Base-by-base conservation (phyloP, 1,140 invertebrate genomes). In the Coenobita brevimanus region DNA sequence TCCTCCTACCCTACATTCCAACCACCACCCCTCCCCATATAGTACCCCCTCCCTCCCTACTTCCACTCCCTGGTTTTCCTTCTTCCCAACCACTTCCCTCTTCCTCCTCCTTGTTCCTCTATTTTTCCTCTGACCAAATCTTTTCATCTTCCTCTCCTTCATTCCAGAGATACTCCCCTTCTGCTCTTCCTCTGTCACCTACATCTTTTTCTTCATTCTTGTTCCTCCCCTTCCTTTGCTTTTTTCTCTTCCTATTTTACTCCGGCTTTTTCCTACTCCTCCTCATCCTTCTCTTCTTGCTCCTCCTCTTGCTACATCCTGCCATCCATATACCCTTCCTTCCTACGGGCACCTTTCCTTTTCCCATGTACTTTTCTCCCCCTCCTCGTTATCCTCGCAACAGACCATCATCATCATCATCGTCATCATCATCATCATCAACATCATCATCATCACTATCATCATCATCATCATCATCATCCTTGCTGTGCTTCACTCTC, bases 231-330 rank as follows among this genome's bases (percentile, higher is more conserved):
- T 73, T 33, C 36, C 69, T 73, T n/a, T 73, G 17, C n/a, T n/a
- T 73, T 33, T 73, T 33, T 73, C 69, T 73, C 69, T 73, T 33
- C 36, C 69, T 73, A 15, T 73, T 33, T 73, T 33, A 30, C 69
- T 73, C 69, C 36, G 17, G 30, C 69, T 73, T 33, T 73, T 33
- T 73, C n/a, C 69, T 73, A 6, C 33, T 33, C 33, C 69, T 38
- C 69, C 33, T 33, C 33, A 15, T 38, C 69, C 33, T 33, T 38
- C 69, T 38, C 69, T 38, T 10, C 33, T 6, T 54, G 21, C 50
- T 10, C 50, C 8, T 21, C 8, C 8, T 54, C 8, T 54, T n/a
- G n/a, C n/a, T n/a, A n/a, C n/a, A n/a, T n/a, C n/a, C n/a, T n/a
- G n/a, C n/a, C n/a, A n/a, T n/a, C n/a, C n/a, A n/a, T n/a, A n/a